A percentile compares a stretch with the other conserved stretches of the same genome.
These are phyloP conservation scores for Crocodylus rhombifer DNA, from an alignment of 2,797 vertebrate species.

Conservation along the genomic window DNA sequence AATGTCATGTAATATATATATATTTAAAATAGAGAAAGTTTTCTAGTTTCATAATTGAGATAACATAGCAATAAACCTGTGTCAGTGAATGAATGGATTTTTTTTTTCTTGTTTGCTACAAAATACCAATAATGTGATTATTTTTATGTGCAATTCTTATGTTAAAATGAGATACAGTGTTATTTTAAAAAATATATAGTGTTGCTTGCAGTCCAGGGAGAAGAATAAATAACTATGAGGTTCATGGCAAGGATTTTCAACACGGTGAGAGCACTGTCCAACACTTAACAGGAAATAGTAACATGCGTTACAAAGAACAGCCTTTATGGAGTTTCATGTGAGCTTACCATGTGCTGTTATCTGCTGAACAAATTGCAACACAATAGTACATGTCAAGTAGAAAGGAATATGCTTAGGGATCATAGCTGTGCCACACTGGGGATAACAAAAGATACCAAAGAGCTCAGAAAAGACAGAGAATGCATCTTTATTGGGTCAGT, in stretches of 20 bases:
- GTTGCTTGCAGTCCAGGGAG: background rate
- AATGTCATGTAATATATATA: background rate
- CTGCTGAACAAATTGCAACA: background rate
- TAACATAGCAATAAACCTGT: background rate
- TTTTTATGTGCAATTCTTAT: background rate
- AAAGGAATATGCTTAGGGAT: background rate
- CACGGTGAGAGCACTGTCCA: background rate
- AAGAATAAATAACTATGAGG: background rate
- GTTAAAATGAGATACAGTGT: background rate
- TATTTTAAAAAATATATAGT: background rate
- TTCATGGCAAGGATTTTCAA: background rate
- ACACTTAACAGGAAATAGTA: background rate
- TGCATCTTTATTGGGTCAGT: background rate
- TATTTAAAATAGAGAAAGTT: background rate
- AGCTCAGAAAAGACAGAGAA: background rate
- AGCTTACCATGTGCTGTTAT: background rate
- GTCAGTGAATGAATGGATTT: background rate
- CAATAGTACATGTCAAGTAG: background rate
- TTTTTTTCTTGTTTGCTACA: background rate
- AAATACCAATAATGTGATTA: background rate
- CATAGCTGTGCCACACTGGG: background rate
- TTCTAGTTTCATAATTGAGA: background rate
- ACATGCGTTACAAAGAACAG: background rate
- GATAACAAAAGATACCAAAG: background rate
- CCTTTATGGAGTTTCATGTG: background rate